Conservation (phyloP, 1,140 invertebrate species). For the Prorops nasuta region DNA sequence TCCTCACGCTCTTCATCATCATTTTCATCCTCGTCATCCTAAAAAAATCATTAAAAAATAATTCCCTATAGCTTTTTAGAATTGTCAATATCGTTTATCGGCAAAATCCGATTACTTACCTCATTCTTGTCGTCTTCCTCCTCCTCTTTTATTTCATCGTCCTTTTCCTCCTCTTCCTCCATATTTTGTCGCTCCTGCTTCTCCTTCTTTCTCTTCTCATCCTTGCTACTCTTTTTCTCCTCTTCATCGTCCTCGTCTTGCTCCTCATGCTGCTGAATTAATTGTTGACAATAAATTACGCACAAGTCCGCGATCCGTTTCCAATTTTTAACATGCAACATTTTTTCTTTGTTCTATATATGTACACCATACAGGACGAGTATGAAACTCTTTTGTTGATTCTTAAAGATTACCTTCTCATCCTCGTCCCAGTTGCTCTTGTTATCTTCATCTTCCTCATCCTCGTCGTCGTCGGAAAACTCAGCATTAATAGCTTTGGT, state of each 20-base stretch:
- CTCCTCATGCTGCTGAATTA: slow-evolving; percentile 36
- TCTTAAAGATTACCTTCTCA: slow-evolving; percentile 49
- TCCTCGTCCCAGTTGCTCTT: slow-evolving; percentile 51
- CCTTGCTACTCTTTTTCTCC: slow-evolving; percentile 42
- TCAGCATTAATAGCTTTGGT: slow-evolving; percentile 54
- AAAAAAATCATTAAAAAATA: slow-evolving; percentile 1
- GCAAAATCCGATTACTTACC: slow-evolving; percentile 21
- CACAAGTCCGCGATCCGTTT: background rate
- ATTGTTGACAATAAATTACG: slow-evolving; percentile 8
- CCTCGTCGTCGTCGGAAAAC: slow-evolving; percentile 52
- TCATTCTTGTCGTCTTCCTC: slow-evolving; percentile 41
- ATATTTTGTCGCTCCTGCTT: slow-evolving; percentile 42
- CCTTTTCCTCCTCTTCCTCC: slow-evolving; percentile 51
- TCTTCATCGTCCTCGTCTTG: slow-evolving; percentile 36
- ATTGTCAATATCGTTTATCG: background rate
- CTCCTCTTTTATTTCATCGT: slow-evolving; percentile 51
- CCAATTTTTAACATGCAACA: too few species aligned
- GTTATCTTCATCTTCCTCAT: slow-evolving; percentile 48
- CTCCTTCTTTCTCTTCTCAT: slow-evolving; percentile 50
- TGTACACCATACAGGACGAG: too few species aligned
- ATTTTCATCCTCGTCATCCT: slow-evolving; percentile 45
- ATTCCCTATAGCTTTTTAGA: slow-evolving; percentile 1
- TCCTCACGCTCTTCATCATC: slow-evolving; percentile 56
- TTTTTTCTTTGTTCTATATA: too few species aligned
- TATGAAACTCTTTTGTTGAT: too few species aligned